phyloP scores from a whole-genome alignment of 1,140 invertebrate genomes.

The Drosophila seguyi region DNA sequence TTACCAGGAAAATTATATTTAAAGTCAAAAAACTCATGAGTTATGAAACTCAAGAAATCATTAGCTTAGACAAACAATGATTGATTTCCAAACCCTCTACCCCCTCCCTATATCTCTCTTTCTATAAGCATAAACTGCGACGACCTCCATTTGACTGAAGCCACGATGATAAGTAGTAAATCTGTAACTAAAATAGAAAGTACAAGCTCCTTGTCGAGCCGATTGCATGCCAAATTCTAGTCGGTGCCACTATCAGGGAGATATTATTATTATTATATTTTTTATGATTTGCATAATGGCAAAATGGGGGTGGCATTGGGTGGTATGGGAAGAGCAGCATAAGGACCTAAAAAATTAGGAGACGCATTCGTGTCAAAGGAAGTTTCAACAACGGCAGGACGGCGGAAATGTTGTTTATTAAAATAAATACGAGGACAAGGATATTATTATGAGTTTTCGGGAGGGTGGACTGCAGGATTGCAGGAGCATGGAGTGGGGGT shows the following conservation, averaged over 20 bases:
- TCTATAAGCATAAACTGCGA: slow-evolving; percentile 13
- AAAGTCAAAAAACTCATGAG: no score
- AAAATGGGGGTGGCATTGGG: slow-evolving; percentile 5
- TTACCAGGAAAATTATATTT: background rate
- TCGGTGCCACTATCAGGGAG: slow-evolving; percentile 35
- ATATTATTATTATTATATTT: slow-evolving; percentile 41
- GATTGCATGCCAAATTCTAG: slow-evolving; percentile 70
- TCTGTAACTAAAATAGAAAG: slow-evolving; percentile 61
- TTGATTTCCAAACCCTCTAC: background rate
- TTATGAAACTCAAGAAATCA: no score
- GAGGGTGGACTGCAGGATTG: slow-evolving; percentile 9
- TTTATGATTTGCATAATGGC: slow-evolving; percentile 56
- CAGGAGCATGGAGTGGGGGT: background rate
- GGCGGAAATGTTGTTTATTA: slow-evolving; percentile 73
- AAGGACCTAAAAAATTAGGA: slow-evolving; percentile 64
- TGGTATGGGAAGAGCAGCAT: slow-evolving; percentile 34
- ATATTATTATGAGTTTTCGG: slow-evolving; percentile 59
- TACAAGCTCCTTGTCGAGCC: slow-evolving; percentile 14
- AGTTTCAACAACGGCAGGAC: slow-evolving; percentile 67
- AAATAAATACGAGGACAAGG: slow-evolving; percentile 78
- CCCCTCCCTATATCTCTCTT: background rate
- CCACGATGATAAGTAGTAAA: slow-evolving; percentile 30
- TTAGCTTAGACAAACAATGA: no score
- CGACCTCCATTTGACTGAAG: slow-evolving; percentile 31
- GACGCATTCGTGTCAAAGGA: slow-evolving; percentile 73